phyloP scores from a whole-genome alignment of 1,140 invertebrate species.

The Stegodyphus dumicola region DNA sequence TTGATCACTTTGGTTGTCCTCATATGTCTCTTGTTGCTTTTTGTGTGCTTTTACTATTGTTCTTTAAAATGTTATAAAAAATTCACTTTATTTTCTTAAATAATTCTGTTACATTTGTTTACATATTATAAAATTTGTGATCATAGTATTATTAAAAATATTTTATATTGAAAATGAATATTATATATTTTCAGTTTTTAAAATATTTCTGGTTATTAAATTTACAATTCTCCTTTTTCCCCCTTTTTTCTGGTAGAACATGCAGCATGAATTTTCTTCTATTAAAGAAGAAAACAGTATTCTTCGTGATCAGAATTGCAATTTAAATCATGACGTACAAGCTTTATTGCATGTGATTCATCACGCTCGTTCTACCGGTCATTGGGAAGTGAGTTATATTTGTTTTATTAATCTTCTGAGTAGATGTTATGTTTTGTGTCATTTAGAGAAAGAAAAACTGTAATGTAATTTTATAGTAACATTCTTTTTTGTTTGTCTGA shows the following conservation, averaged over 20 bases:
- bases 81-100: no score
- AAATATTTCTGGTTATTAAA: no score
- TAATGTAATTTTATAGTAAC: background rate
- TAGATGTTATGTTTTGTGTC: background rate
- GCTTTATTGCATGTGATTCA: conserved; percentile 56
- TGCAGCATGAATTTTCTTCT: conserved; percentile 38
- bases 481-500: no score
- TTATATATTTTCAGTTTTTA: background rate
- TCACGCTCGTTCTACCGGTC: conserved; percentile 59
- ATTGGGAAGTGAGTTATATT: conserved; percentile 53
- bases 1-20: no score
- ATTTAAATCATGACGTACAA: conserved; percentile 59
- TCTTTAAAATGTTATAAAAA: no score
- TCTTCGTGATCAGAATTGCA: conserved; percentile 59
- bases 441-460: background rate
- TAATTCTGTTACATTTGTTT: no score
- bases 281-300: conserved; percentile 54
- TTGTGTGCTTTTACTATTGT: no score
- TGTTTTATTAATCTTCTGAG: background rate
- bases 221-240: no score
- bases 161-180: background rate
- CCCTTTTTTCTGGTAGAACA: conserved; percentile 27
- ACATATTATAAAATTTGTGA: no score
- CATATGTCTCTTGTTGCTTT: no score
- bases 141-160: background rate